Evolutionary conservation across 2,888 invertebrate genomes (phyloP).

Genomic region (Conistra vaccinii): DNA sequence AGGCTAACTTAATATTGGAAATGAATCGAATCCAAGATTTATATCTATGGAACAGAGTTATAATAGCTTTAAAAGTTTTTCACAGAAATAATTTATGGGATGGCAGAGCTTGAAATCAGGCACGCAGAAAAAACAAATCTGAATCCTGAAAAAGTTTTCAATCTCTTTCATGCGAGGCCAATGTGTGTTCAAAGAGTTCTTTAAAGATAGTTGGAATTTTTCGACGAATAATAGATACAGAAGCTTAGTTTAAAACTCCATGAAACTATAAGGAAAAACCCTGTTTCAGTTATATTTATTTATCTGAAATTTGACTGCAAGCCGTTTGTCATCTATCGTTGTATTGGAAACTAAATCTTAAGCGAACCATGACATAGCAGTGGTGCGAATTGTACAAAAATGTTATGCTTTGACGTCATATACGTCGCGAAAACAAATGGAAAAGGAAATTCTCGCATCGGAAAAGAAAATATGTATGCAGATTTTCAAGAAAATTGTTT

Average conservation of each 20-base stretch:
- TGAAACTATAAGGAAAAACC: constrained; percentile 56
- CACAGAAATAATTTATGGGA: constrained; percentile 79
- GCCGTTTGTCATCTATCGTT: constrained; percentile 81
- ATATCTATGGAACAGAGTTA: constrained; percentile 74
- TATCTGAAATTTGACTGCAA: constrained; percentile 74
- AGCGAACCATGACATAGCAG: constrained; percentile 79
- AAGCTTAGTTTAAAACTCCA: constrained; percentile 25
- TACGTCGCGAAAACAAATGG: constrained; percentile 81
- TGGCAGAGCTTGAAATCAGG: constrained; percentile 75
- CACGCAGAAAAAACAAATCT: constrained; percentile 80
- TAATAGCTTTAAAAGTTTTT: constrained; percentile 80
- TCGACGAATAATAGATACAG: constrained; percentile 48
- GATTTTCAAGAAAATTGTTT: constrained; percentile 77
- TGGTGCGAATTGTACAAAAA: constrained; percentile 80
- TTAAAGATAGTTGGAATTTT: constrained; percentile 65
- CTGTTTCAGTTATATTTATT: constrained; percentile 73
- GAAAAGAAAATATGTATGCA: constrained; percentile 67
- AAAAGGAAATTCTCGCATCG: constrained; percentile 73
- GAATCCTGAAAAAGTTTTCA: constrained; percentile 76
- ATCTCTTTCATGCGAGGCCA: constrained; percentile 72
- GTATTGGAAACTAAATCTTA: constrained; percentile 82
- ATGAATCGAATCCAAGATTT: constrained; percentile 69
- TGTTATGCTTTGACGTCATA: constrained; percentile 82
- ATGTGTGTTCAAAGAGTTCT: constrained; percentile 71
- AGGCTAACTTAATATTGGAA: constrained; percentile 55